These are phyloP conservation scores for Zaprionus gabonicus DNA, from an alignment of 1,140 invertebrate species.

Conservation along the genomic window DNA sequence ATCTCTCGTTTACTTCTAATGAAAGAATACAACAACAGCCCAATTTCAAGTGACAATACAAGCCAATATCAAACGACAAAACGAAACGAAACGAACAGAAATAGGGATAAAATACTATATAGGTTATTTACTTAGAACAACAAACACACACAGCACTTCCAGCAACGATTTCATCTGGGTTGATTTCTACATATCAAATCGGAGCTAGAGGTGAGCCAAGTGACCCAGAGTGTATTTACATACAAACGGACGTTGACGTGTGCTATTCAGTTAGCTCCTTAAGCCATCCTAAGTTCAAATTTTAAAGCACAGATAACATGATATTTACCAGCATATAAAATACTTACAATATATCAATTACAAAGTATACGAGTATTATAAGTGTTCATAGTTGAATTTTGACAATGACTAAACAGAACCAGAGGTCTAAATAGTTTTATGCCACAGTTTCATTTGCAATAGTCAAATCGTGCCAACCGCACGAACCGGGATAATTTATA, in stretches of 20 bases:
- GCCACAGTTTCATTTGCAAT: constrained; percentile 82
- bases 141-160: constrained; percentile 76
- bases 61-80: constrained; percentile 28
- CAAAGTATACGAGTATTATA: constrained; percentile 65
- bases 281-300: constrained; percentile 83
- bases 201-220: constrained; percentile 1
- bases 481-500: constrained; percentile 85
- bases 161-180: constrained; percentile 79
- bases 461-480: constrained; percentile 68
- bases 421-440: constrained; percentile 58
- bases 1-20: constrained; percentile 76
- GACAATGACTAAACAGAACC: constrained; percentile 28
- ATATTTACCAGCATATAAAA: constrained; percentile 67
- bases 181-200: constrained; percentile 79
- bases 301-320: constrained; percentile 51
- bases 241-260: constrained; percentile 31
- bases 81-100: constrained; percentile 23
- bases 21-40: constrained; percentile 62
- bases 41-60: constrained; percentile 76
- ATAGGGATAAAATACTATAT: constrained; percentile 10
- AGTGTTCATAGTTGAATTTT: constrained; percentile 75
- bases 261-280: constrained; percentile 69
- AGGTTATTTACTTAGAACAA: constrained; percentile 19
- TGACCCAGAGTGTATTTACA: constrained; percentile 9
- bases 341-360: constrained; percentile 68